Percentiles rank a stretch among this genome's conserved stretches.
Evolutionary conservation across 2,888 invertebrate species (phyloP).

Genomic region (Yponomeuta cagnagella): DNA sequence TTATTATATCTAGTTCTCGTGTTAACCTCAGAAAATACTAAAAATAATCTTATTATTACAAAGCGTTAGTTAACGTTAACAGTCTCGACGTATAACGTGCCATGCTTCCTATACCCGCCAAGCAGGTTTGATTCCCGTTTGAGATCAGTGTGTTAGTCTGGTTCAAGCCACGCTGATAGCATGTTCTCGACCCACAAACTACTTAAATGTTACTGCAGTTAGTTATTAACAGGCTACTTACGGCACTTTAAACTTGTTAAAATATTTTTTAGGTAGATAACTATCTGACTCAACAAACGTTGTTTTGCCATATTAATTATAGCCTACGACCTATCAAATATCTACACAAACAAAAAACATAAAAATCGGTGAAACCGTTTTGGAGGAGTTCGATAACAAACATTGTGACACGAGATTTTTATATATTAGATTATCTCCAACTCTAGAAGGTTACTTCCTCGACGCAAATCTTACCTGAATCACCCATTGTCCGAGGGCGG

Average conservation of each 20-base stretch:
- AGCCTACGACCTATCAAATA: too few species aligned
- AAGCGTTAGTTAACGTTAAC: neutral
- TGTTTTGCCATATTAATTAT: too few species aligned
- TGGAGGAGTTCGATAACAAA: too few species aligned
- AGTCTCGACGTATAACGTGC: neutral
- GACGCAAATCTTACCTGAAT: constrained; percentile 69
- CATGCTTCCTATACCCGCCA: neutral
- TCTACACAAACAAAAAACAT: too few species aligned
- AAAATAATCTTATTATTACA: neutral
- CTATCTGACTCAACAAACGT: too few species aligned
- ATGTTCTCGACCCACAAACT: neutral
- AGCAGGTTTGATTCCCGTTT: constrained; percentile 13
- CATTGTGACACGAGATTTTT: too few species aligned
- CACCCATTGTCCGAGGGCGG: constrained; percentile 92
- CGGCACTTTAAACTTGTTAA: neutral
- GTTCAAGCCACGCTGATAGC: neutral
- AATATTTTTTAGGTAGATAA: too few species aligned
- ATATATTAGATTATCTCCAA: neutral
- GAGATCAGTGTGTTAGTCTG: constrained; percentile 16
- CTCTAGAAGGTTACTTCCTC: neutral
- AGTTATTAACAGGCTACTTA: neutral
- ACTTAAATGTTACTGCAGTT: neutral
- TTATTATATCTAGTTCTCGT: too few species aligned
- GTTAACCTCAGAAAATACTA: too few species aligned
- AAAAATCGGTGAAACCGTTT: too few species aligned